A percentile compares a stretch with the other conserved stretches of the same genome.
Conservation (phyloP, 2,797 vertebrate species). For the Acanthopagrus latus region DNA sequence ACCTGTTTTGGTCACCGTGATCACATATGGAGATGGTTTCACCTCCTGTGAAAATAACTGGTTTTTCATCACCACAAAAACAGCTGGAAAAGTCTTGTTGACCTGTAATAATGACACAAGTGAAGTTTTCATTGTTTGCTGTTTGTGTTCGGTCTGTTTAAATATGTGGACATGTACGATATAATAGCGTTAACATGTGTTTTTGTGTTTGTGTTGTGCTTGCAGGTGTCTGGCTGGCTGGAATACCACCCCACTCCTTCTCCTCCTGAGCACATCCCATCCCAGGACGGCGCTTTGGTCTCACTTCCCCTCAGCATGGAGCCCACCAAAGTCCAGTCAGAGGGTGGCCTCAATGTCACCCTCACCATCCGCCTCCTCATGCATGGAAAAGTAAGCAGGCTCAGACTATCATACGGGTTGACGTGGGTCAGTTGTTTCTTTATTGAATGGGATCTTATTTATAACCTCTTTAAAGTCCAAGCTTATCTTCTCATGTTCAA, state of each 20-base stretch:
- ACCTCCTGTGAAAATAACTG: too few relatives aligned
- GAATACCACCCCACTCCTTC: slow-evolving; percentile 70
- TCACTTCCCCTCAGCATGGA: slow-evolving; percentile 88
- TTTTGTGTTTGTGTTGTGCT: slow-evolving; percentile 21
- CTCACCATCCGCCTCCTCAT: slow-evolving; percentile 95
- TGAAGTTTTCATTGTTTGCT: neutral
- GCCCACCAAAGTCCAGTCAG: slow-evolving; percentile 93
- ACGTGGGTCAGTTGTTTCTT: neutral
- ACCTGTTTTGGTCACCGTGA: too few relatives aligned
- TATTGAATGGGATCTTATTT: neutral
- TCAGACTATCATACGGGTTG: neutral
- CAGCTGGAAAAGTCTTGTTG: too few relatives aligned
- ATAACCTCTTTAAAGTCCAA: neutral
- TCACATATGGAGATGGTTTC: too few relatives aligned
- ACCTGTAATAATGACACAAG: too few relatives aligned
- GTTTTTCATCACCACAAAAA: too few relatives aligned
- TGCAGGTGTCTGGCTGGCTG: slow-evolving; percentile 85
- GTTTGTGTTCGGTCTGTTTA: neutral
- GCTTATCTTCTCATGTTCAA: neutral
- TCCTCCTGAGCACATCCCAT: slow-evolving; percentile 76
- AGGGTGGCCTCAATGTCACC: slow-evolving; percentile 97
- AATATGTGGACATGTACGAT: neutral
- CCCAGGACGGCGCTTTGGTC: slow-evolving; percentile 64
- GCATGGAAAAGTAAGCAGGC: slow-evolving; percentile 89
- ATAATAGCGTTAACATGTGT: neutral